Evolutionary conservation across 2,888 invertebrate genomes (phyloP).

Genomic region (Oscheius sp.): DNA sequence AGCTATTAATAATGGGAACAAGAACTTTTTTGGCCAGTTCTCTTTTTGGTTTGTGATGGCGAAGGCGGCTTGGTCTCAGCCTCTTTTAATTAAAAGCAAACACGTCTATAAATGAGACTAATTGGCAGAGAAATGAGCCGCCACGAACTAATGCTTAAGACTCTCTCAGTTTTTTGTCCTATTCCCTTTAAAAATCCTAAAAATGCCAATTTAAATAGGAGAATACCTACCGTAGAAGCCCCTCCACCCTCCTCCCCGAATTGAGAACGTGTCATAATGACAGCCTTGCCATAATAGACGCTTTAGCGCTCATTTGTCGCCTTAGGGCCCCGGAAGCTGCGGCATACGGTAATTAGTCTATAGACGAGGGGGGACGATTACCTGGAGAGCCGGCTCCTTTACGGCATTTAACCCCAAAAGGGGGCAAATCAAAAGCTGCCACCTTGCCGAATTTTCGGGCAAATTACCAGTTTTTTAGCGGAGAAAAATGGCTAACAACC

Average conservation of each 20-base stretch:
- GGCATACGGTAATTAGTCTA: constrained; percentile 38
- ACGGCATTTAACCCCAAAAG: too few relatives aligned
- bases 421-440: background rate
- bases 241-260: constrained; percentile 10
- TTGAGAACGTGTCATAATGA: constrained; percentile 24
- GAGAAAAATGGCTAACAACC: background rate
- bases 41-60: background rate
- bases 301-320: constrained; percentile 38
- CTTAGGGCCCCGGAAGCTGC: constrained; percentile 19
- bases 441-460: constrained; percentile 16
- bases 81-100: constrained; percentile 41
- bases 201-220: background rate
- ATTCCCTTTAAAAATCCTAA: background rate
- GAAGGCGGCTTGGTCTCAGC: constrained; percentile 18
- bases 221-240: constrained; percentile 1
- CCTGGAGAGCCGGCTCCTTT: constrained; percentile 8
- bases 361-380: constrained; percentile 11
- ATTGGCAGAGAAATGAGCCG: constrained; percentile 36
- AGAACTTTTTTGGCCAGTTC: background rate
- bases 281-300: constrained; percentile 33
- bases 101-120: constrained; percentile 43
- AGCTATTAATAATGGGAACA: background rate
- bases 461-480: background rate
- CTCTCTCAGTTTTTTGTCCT: constrained; percentile 1
- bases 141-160: constrained; percentile 4